A percentile compares a stretch with the other conserved stretches of the same genome.
Conservation (phyloP, 2,797 vertebrate species). For the Fundulus diaphanus region DNA sequence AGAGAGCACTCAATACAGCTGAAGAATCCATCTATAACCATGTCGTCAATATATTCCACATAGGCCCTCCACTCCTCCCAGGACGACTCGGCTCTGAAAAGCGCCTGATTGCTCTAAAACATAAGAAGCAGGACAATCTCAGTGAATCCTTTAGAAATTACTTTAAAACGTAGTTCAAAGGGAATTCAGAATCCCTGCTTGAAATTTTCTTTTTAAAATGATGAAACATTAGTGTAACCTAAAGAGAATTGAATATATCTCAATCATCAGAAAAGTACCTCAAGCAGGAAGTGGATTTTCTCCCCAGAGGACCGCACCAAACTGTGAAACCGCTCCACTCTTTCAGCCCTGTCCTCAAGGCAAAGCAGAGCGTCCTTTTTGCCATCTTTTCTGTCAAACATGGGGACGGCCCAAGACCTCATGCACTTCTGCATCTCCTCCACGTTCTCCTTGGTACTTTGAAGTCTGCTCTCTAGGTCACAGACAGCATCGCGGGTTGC, state of each 20-base stretch:
- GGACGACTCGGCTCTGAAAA: constrained; percentile 82
- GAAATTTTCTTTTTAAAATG: neutral
- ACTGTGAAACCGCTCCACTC: constrained; percentile 80
- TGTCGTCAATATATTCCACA: constrained; percentile 89
- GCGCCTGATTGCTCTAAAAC: constrained; percentile 85
- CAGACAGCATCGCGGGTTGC: constrained; percentile 75
- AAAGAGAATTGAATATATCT: constrained; percentile 16
- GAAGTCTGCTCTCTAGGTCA: constrained; percentile 86
- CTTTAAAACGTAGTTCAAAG: constrained; percentile 5
- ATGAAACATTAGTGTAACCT: constrained; percentile 31
- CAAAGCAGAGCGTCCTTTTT: constrained; percentile 87
- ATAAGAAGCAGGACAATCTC: constrained; percentile 19
- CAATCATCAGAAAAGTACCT: constrained; percentile 74
- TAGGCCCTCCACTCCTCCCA: constrained; percentile 89
- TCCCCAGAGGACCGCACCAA: constrained; percentile 84
- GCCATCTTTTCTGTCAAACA: constrained; percentile 89
- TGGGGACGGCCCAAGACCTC: constrained; percentile 84
- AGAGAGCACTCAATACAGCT: constrained; percentile 88
- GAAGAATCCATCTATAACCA: constrained; percentile 91
- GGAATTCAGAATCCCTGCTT: neutral
- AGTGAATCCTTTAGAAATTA: neutral
- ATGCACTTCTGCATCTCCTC: constrained; percentile 87
- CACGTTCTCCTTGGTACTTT: constrained; percentile 87
- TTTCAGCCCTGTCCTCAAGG: constrained; percentile 84
- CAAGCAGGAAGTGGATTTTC: constrained; percentile 86